These are phyloP conservation scores for Leptodactylus fuscus DNA, from an alignment of 2,113 vertebrate genomes.

Conservation along the genomic window DNA sequence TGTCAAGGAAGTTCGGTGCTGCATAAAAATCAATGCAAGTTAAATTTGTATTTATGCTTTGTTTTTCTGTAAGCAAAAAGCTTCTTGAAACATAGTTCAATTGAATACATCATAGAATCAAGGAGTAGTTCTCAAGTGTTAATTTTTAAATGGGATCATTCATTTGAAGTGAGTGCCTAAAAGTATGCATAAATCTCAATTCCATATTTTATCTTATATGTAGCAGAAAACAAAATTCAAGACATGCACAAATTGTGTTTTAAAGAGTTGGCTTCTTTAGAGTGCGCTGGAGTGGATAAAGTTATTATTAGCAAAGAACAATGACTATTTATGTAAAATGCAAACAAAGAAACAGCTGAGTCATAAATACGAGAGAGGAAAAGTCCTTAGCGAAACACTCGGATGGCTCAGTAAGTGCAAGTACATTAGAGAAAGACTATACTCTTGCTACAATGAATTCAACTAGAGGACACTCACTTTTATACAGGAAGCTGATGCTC, in stretches of 20 bases:
- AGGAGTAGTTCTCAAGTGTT: slow-evolving; percentile 18
- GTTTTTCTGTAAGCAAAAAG: not conserved
- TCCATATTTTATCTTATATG: slow-evolving; percentile 32
- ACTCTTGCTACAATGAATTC: not conserved
- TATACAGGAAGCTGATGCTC: not conserved
- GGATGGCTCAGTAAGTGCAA: not conserved
- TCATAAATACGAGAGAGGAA: not conserved
- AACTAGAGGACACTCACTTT: not conserved
- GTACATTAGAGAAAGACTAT: not conserved
- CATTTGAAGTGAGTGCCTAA: slow-evolving; percentile 29
- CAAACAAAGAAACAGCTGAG: not conserved
- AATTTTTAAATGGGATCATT: slow-evolving; percentile 27
- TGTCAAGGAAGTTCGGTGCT: not conserved
- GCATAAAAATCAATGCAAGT: slow-evolving; percentile 15
- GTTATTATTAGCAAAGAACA: slow-evolving; percentile 33
- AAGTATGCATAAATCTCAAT: slow-evolving; percentile 21
- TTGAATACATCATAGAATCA: slow-evolving; percentile 12
- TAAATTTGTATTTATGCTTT: slow-evolving; percentile 1
- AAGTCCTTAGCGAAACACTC: not conserved
- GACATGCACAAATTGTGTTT: not conserved
- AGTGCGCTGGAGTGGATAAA: slow-evolving; percentile 16
- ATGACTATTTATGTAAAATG: slow-evolving; percentile 37
- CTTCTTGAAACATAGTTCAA: not conserved
- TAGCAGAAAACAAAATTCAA: slow-evolving; percentile 25
- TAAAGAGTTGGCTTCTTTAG: slow-evolving; percentile 6